Percentiles rank a stretch among this genome's conserved stretches.
Evolutionary conservation across 37 sponge, comb jelly and placozoan genomes (phyloP).

Genomic region (Cliona cf. orientalis): DNA sequence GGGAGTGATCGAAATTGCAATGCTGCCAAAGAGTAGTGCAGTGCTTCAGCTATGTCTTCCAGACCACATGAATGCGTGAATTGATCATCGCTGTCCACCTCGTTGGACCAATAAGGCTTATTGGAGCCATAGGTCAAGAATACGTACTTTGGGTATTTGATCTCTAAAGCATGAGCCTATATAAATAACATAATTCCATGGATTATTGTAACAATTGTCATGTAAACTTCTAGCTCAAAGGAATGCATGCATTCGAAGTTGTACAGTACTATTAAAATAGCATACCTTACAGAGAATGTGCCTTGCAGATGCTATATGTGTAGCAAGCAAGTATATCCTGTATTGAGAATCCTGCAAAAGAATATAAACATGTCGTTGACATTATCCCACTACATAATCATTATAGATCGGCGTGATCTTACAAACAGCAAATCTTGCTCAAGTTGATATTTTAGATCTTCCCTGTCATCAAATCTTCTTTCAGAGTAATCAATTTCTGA

Average conservation of each 20-base stretch:
- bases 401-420: too few species aligned
- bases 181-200: background rate
- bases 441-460: too few species aligned
- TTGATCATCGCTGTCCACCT: background rate
- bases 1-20: background rate
- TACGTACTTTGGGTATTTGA: background rate
- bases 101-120: constrained; percentile 11
- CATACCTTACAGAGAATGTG: constrained; percentile 9
- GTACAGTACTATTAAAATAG: too few species aligned
- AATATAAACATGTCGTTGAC: too few species aligned
- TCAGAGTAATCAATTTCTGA: too few species aligned
- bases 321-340: constrained; percentile 18
- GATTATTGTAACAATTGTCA: background rate
- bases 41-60: background rate
- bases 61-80: background rate
- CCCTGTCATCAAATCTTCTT: too few species aligned
- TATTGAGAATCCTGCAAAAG: constrained; percentile 3
- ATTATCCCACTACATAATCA: too few species aligned
- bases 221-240: background rate
- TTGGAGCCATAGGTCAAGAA: constrained; percentile 13
- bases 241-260: too few species aligned
- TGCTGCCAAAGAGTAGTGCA: background rate
- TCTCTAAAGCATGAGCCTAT: background rate
- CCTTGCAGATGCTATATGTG: background rate
- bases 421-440: too few species aligned